Base-by-base conservation (phyloP, 1,140 invertebrate species). In the Spodoptera litura region DNA sequence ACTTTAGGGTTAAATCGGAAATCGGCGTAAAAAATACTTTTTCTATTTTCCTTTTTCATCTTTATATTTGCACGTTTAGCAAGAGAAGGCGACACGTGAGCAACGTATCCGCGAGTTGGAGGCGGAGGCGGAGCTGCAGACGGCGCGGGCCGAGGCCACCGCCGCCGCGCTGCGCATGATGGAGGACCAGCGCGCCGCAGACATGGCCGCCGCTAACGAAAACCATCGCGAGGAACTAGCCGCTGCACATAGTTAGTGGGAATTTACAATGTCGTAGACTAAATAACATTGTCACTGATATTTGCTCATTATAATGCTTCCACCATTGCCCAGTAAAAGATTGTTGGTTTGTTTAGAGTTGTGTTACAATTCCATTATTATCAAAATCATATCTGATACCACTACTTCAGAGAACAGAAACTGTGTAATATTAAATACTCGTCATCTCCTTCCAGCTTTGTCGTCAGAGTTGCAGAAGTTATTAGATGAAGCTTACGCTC, bases 381-480 rank as follows among this genome's bases (percentile, higher is more conserved):
- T 31, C 4, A 0, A 4, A 31, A 31, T 31, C 3, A 31, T 3
- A 31, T 31, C 31, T 31, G 31, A 1, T 31, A 4, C 31, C 4
- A 31, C 31, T 31, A 5, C 31, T 31, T 31, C 31, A 31, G n/a
- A 55, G n/a, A 20, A 15, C 15, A 55, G 15, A 1, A 6, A 8
- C 8, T n/a, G 13, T 4, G 13, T 31, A 27, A 25, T 15, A 59
- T 25, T 59, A 25, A 56, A 44, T 70, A 80, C 64, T 75, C 72
- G 12, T 78, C 51, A 78, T 81, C 70, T 64, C 77, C 25, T 82
- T 74, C 81, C 83, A 95, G 94, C 90, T 59, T 84, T 95, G 70
- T 93, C 94, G 66, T 89, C 93, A 53, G 93, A 95, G 89, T 85
- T 95, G 44, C 94, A 95, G 76, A 95, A 94, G 73, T 83, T 95